phyloP scores from a whole-genome alignment of 1,140 invertebrate genomes.

The Ridgeia piscesae region DNA sequence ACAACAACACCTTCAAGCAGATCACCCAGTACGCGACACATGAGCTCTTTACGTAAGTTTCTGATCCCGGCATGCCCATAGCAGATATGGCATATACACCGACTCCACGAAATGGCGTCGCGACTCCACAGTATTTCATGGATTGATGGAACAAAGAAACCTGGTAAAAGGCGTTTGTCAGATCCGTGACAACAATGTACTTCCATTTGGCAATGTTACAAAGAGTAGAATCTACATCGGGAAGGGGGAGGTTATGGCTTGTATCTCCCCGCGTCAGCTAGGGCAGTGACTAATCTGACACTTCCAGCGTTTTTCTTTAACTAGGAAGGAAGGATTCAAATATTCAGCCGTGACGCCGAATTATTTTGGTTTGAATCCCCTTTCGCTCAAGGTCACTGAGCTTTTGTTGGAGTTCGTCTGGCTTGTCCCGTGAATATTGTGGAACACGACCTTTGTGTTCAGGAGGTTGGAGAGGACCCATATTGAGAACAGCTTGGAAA shows the following conservation, averaged over 20 bases:
- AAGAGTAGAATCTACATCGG: not conserved
- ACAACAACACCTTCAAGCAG: too few species aligned
- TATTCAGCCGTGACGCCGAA: constrained; percentile 30
- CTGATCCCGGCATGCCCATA: not conserved
- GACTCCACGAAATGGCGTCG: constrained; percentile 5
- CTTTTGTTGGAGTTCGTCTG: constrained; percentile 26
- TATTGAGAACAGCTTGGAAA: constrained; percentile 34
- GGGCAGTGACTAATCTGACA: constrained; percentile 32
- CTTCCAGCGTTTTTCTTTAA: constrained; percentile 33
- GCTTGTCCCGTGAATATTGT: constrained; percentile 31
- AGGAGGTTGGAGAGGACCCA: constrained; percentile 37
- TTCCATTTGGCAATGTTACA: too few species aligned
- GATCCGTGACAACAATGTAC: constrained; percentile 9
- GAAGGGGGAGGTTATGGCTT: not conserved
- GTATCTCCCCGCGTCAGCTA: not conserved
- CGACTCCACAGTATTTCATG: constrained; percentile 16
- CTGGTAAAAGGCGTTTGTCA: not conserved
- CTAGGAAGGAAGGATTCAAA: constrained; percentile 34
- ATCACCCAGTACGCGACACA: too few species aligned
- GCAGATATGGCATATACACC: not conserved
- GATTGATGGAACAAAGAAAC: not conserved
- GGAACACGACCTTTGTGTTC: constrained; percentile 36
- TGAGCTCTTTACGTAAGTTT: too few species aligned
- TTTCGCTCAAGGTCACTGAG: too few species aligned
- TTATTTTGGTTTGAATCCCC: too few species aligned